These are phyloP conservation scores for Cladorhizidae sp. DNA, from an alignment of 37 sponge, comb jelly and placozoan species.

Conservation along the genomic window DNA sequence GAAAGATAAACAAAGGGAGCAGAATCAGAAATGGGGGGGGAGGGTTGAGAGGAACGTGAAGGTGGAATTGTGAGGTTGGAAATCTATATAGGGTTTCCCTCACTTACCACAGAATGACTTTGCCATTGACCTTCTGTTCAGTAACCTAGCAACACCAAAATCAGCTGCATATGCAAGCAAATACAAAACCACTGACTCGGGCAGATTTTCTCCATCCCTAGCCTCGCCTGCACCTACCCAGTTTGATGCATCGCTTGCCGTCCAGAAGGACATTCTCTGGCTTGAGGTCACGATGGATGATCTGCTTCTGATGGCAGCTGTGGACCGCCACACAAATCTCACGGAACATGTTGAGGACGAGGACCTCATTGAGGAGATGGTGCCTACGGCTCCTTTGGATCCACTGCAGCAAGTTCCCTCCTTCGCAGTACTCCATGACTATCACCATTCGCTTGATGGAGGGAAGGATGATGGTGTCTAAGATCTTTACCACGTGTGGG, in stretches of 20 bases:
- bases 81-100: not conserved
- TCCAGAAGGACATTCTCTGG: constrained; percentile 91
- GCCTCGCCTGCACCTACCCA: constrained; percentile 38
- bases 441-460: constrained; percentile 49
- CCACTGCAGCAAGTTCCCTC: constrained; percentile 90
- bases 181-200: not conserved
- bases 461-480: constrained; percentile 43
- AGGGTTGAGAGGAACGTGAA: not conserved
- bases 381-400: constrained; percentile 69
- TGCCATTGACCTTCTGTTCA: constrained; percentile 50
- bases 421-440: constrained; percentile 90
- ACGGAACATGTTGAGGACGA: constrained; percentile 82
- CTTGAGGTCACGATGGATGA: constrained; percentile 90
- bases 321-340: constrained; percentile 88
- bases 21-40: not conserved
- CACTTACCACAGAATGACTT: constrained; percentile 81
- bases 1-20: too few relatives aligned
- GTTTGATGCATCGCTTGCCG: constrained; percentile 68
- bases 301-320: constrained; percentile 78
- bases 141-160: constrained; percentile 84
- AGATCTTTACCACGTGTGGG: constrained; percentile 75
- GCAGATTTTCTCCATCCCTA: not conserved
- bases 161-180: constrained; percentile 50
- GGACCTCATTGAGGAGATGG: constrained; percentile 67
- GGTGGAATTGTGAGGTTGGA: not conserved